Conservation (phyloP, 2,797 vertebrate species). For the Hybognathus amarus region DNA sequence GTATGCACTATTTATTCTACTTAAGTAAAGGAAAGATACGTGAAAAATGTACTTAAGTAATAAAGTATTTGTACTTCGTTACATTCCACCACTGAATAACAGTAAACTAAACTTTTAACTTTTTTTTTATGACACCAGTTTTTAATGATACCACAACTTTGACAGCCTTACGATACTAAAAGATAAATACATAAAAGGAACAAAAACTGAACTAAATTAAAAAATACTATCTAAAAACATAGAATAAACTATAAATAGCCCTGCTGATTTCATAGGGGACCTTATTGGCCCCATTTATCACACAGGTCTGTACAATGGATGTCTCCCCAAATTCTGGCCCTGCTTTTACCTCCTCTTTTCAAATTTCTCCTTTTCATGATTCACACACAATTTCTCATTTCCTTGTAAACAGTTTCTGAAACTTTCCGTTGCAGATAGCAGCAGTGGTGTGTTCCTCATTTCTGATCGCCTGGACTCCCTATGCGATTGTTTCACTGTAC, state of each 20-base stretch:
- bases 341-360: neutral
- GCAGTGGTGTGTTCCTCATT: slow-evolving; percentile 68
- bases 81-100: no score
- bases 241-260: neutral
- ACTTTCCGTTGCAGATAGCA: slow-evolving; percentile 61
- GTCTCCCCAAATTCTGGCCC: neutral
- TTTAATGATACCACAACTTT: neutral
- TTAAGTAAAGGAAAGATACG: no score
- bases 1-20: no score
- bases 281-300: no score
- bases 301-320: neutral
- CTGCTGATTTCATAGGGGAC: neutral
- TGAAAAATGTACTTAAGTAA: no score
- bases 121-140: neutral
- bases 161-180: neutral
- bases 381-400: neutral
- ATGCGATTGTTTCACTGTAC: slow-evolving; percentile 67
- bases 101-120: neutral
- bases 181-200: neutral
- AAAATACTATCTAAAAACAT: neutral
- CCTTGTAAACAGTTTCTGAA: neutral
- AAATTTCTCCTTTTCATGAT: neutral
- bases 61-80: no score
- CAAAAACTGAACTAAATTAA: neutral
- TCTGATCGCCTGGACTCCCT: slow-evolving; percentile 71